These are phyloP conservation scores for Cryptotermes secundus DNA, from an alignment of 1,140 invertebrate genomes.

Conservation along the genomic window DNA sequence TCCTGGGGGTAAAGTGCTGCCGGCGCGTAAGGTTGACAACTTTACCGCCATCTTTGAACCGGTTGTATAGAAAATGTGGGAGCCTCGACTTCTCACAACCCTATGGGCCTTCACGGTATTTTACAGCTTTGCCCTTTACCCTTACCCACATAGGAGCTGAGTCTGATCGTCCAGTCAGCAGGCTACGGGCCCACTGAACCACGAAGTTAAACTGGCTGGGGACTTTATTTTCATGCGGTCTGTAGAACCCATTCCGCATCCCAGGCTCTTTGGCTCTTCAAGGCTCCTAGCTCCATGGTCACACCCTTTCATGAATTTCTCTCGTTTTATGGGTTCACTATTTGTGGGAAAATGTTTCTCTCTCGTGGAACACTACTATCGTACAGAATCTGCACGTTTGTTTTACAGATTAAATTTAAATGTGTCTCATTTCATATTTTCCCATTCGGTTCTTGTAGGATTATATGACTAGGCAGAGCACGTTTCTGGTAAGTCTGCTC, in stretches of 20 bases:
- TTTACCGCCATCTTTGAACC: no score
- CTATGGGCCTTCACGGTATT: no score
- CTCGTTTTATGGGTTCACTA: background rate
- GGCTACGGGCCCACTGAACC: no score
- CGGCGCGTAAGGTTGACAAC: no score
- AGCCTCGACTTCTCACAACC: no score
- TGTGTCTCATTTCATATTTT: conserved; percentile 2
- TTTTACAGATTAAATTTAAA: background rate
- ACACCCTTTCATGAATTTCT: background rate
- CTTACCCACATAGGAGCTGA: no score
- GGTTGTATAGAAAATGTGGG: no score
- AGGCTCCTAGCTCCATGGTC: background rate
- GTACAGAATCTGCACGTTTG: background rate
- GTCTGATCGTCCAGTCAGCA: no score
- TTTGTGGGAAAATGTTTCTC: background rate
- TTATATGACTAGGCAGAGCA: background rate
- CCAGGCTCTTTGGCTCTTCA: background rate
- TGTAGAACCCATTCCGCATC: background rate
- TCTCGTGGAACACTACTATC: background rate
- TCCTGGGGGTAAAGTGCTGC: no score
- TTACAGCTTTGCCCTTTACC: no score
- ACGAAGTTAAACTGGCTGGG: no score
- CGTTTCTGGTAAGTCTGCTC: background rate
- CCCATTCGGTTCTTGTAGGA: background rate
- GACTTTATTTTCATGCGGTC: background rate